Conservation (phyloP, 2,888 invertebrate species). For the Drosophila prostipennis region DNA sequence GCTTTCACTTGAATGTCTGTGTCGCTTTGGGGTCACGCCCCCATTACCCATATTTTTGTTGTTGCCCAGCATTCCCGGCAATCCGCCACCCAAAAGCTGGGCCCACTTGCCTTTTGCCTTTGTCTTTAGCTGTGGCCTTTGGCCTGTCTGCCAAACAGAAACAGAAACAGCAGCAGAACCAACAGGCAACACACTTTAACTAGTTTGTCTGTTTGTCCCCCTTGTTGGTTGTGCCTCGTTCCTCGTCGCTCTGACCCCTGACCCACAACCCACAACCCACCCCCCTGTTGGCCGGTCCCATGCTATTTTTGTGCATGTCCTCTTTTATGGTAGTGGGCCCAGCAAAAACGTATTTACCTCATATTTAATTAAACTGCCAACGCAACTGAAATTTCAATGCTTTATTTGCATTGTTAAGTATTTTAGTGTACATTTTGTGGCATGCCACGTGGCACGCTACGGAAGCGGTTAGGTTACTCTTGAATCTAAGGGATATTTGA, state of each 20-base stretch:
- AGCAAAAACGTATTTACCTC: constrained; percentile 63
- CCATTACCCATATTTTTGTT: constrained; percentile 51
- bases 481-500: not conserved
- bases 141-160: constrained; percentile 56
- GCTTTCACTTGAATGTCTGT: constrained; percentile 77
- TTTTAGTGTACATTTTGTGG: constrained; percentile 36
- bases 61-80: constrained; percentile 8
- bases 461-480: not conserved
- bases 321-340: constrained; percentile 49
- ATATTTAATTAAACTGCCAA: constrained; percentile 77
- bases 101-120: constrained; percentile 48
- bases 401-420: constrained; percentile 69
- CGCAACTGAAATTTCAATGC: constrained; percentile 65
- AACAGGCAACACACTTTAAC: constrained; percentile 58
- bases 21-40: constrained; percentile 76
- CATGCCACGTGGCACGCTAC: constrained; percentile 34
- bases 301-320: constrained; percentile 74
- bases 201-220: constrained; percentile 70
- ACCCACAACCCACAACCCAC: not conserved
- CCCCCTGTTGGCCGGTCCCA: constrained; percentile 28
- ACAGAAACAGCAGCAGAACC: constrained; percentile 23
- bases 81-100: not conserved
- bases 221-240: constrained; percentile 43
- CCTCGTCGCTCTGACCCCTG: constrained; percentile 11
- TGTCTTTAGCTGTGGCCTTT: constrained; percentile 43